Percentiles rank a stretch among this genome's conserved stretches.
phyloP scores from a whole-genome alignment of 2,888 invertebrate genomes.

The Deilephila elpenor region DNA sequence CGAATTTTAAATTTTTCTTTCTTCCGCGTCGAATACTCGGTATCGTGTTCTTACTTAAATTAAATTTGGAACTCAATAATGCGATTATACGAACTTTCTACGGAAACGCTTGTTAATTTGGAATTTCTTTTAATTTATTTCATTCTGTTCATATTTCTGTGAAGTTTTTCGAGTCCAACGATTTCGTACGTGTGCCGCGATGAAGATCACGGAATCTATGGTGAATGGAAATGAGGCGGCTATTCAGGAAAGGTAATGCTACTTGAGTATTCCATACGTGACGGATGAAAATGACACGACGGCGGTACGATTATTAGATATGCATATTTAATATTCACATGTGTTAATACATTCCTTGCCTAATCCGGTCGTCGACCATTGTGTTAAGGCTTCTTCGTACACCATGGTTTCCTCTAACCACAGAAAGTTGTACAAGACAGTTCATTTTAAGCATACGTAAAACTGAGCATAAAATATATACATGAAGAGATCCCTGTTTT shows the following conservation, averaged over 20 bases:
- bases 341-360: constrained; percentile 31
- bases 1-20: constrained; percentile 23
- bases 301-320: constrained; percentile 31
- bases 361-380: constrained; percentile 31
- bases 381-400: not conserved
- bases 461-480: not conserved
- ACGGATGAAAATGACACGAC: constrained; percentile 27
- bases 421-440: not conserved
- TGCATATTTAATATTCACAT: constrained; percentile 28
- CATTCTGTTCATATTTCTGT: not conserved
- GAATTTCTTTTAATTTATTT: constrained; percentile 29
- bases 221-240: constrained; percentile 49
- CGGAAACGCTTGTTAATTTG: constrained; percentile 34
- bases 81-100: constrained; percentile 5
- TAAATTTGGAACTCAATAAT: constrained; percentile 2
- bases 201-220: constrained; percentile 71
- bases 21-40: not conserved
- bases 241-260: constrained; percentile 53
- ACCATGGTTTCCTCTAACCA: not conserved
- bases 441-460: no score
- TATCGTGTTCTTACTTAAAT: not conserved
- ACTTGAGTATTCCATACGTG: constrained; percentile 31
- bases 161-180: not conserved
- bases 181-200: constrained; percentile 35
- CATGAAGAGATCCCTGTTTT: not conserved